Evolutionary conservation across 2,113 vertebrate genomes (phyloP), one percentile per base, ranked within the genome.

Genomic region (Sorex fumeus): DNA sequence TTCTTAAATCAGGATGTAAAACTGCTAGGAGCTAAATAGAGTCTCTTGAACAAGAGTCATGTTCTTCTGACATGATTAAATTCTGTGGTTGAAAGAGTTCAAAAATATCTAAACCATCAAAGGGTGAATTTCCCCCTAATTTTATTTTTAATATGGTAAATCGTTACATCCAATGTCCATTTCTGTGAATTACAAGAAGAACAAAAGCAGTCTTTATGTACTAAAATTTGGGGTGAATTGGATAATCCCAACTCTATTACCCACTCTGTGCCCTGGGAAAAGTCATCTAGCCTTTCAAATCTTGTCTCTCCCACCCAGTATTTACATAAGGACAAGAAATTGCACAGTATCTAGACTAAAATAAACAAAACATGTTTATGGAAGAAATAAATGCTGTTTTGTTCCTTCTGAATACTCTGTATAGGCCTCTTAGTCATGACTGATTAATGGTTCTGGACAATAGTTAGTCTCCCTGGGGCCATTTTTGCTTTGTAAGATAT

Each of bases 31-130:
- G 23, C 40, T 83, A 78, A 82, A 25, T 27, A 88, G 57, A 72
- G 50, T 32, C 2, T 19, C 18, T 57, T 66, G 8, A 50, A 50
- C 25, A 77, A 66, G 64, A 88, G 64, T 36, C 53, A 34, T 64
- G 18, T 57, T 74, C 45, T 72, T 84, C 57, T 66, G 32, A 67
- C 60, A 30, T 69, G 57, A 78, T 57, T 70, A 62, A 81, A 67
- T 66, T 74, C 69, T 84, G 5, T 30, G 64, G 36, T 62, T 84
- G n/a, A 75, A 92, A 69, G 53, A 72, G 64, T 86, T 88, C 25
- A 72, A 4, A 89, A 91, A 64, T 69, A 84, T n/a, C 23, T 74
- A 91, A 81, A 40, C 10, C 34, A 74, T 28, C 50, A 76, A 82
- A 45, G 84, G 32, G 53, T 45, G 60, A 64, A 32, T 50, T 45